Evolutionary conservation across 2,797 vertebrate species (phyloP).

Genomic region (Paratrypauchen microcephalus): DNA sequence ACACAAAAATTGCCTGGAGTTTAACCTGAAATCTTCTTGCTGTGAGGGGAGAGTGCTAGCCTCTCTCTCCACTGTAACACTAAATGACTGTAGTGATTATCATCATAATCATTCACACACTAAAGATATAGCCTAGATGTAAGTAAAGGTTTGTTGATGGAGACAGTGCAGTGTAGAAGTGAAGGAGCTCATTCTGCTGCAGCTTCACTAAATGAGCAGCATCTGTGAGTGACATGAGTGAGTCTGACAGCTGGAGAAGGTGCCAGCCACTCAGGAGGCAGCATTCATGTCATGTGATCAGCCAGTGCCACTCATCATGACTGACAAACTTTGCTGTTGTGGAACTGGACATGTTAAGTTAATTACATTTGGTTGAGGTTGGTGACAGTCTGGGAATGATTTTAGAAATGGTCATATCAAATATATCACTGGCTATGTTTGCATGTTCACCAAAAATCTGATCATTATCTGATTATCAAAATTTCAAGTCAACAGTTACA

Average conservation of each 20-base stretch:
- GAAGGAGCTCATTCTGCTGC: conserved; percentile 11
- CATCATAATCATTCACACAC: too few relatives aligned
- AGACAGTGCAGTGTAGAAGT: not conserved
- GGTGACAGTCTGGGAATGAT: not conserved
- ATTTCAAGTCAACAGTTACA: too few relatives aligned
- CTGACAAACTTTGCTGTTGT: conserved; percentile 13
- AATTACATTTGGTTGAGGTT: conserved; percentile 20
- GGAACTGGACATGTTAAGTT: conserved; percentile 14
- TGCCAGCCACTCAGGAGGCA: conserved; percentile 35
- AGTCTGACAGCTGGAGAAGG: conserved; percentile 49
- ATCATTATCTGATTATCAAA: too few relatives aligned
- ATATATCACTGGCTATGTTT: not conserved
- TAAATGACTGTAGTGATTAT: too few relatives aligned
- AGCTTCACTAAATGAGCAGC: conserved; percentile 30
- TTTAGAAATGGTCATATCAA: not conserved
- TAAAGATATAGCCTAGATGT: not conserved
- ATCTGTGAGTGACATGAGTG: conserved; percentile 25
- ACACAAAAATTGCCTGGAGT: too few relatives aligned
- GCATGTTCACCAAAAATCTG: too few relatives aligned
- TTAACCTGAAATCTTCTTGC: too few relatives aligned
- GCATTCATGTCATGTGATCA: conserved; percentile 31
- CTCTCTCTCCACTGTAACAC: too few relatives aligned
- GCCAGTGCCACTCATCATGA: conserved; percentile 40
- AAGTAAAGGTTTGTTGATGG: not conserved
- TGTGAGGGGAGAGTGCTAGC: too few relatives aligned